Evolutionary conservation across 2,113 vertebrate species (phyloP).

Genomic region (Centropus unirufus): DNA sequence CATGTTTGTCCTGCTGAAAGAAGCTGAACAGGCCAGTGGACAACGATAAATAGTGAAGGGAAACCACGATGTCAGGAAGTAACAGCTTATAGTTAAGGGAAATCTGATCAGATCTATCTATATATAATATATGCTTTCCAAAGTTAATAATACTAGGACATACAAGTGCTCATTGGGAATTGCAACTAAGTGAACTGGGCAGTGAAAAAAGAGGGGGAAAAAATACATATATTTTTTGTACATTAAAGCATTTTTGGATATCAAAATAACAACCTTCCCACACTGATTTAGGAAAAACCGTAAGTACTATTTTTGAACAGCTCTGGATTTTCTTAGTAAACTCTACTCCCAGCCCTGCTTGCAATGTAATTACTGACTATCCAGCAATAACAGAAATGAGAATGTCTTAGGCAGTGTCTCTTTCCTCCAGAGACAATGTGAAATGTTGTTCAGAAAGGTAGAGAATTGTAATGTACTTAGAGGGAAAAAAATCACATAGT

Average conservation of each 20-base stretch:
- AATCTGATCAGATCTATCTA: background rate
- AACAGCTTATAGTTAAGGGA: background rate
- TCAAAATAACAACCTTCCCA: background rate
- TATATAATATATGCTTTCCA: background rate
- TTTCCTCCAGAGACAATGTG: background rate
- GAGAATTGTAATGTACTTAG: background rate
- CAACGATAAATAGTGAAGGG: background rate
- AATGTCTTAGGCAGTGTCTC: background rate
- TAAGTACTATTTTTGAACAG: constrained; percentile 11
- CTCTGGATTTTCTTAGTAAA: constrained; percentile 23
- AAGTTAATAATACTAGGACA: background rate
- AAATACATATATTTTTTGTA: background rate
- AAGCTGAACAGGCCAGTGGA: background rate
- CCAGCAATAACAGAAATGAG: constrained; percentile 34
- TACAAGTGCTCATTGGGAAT: background rate
- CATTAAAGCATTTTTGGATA: background rate
- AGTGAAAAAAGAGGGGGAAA: background rate
- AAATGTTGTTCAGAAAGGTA: background rate
- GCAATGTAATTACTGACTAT: constrained; percentile 28
- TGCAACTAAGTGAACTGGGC: background rate
- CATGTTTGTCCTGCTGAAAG: background rate
- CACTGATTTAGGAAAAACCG: background rate
- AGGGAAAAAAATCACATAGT: background rate
- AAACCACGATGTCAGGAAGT: background rate
- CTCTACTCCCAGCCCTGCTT: background rate